Evolutionary conservation across 2,113 vertebrate species (phyloP).

Genomic region (Ascaphus truei): DNA sequence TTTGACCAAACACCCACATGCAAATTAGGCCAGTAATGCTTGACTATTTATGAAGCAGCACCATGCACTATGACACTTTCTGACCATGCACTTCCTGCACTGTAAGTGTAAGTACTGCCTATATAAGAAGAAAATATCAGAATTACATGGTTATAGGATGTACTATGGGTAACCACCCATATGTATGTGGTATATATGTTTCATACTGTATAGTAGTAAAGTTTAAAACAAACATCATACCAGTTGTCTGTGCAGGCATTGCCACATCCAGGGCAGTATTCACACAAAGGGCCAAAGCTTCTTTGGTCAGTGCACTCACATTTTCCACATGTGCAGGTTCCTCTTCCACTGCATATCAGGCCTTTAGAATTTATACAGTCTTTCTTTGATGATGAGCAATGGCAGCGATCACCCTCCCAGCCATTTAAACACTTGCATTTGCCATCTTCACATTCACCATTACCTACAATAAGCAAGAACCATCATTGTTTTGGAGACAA

Average conservation of each 20-base stretch:
- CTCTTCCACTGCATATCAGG: slow-evolving; percentile 79
- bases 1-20: no score
- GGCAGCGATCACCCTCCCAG: slow-evolving; percentile 86
- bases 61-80: no score
- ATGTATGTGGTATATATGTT: no score
- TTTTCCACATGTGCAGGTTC: slow-evolving; percentile 80
- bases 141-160: no score
- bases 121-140: no score
- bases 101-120: no score
- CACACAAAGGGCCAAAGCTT: slow-evolving; percentile 80
- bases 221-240: slow-evolving; percentile 58
- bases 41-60: no score
- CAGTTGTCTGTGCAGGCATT: slow-evolving; percentile 78
- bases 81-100: no score
- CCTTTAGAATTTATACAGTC: slow-evolving; percentile 74
- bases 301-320: slow-evolving; percentile 79
- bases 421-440: slow-evolving; percentile 76
- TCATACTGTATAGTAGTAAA: no score
- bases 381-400: slow-evolving; percentile 68
- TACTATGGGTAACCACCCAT: no score
- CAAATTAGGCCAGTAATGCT: no score
- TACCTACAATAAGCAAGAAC: slow-evolving; percentile 66
- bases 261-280: slow-evolving; percentile 81
- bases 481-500: no score
- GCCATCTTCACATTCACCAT: slow-evolving; percentile 80